These are phyloP conservation scores for Diachasma alloeum DNA, from an alignment of 1,140 invertebrate species.

Conservation along the genomic window DNA sequence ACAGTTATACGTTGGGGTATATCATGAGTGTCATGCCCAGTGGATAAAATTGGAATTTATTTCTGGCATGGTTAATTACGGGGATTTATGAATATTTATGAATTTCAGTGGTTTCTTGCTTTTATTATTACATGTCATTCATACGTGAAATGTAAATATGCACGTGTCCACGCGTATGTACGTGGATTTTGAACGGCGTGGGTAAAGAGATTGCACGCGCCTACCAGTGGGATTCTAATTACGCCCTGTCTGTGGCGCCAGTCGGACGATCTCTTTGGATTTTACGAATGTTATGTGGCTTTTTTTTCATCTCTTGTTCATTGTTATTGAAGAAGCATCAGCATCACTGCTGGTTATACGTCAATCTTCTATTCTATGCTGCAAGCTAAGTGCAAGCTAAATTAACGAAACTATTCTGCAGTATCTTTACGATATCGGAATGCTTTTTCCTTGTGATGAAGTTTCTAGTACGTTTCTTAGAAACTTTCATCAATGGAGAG, in stretches of 20 bases:
- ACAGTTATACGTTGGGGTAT: neutral
- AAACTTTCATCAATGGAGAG: no score
- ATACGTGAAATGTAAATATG: slow-evolving; percentile 8
- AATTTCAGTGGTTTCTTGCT: neutral
- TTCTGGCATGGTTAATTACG: neutral
- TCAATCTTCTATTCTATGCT: no score
- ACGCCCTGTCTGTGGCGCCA: slow-evolving; percentile 3
- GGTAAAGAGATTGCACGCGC: slow-evolving; percentile 3
- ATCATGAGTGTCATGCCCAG: neutral
- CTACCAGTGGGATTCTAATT: slow-evolving; percentile 8
- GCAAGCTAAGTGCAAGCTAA: no score
- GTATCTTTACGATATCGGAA: no score
- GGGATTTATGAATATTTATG: slow-evolving; percentile 6
- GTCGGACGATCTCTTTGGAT: neutral
- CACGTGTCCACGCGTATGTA: slow-evolving; percentile 3
- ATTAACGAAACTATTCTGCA: no score
- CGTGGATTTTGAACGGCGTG: neutral
- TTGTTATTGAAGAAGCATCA: no score
- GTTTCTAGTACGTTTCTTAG: no score
- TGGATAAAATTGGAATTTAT: slow-evolving; percentile 1
- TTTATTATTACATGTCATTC: slow-evolving; percentile 6
- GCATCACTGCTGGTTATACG: no score
- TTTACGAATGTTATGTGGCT: neutral
- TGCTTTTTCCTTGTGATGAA: no score
- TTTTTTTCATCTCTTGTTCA: no score